These are phyloP conservation scores for Agrochola lota DNA, from an alignment of 2,888 invertebrate genomes.

Conservation along the genomic window DNA sequence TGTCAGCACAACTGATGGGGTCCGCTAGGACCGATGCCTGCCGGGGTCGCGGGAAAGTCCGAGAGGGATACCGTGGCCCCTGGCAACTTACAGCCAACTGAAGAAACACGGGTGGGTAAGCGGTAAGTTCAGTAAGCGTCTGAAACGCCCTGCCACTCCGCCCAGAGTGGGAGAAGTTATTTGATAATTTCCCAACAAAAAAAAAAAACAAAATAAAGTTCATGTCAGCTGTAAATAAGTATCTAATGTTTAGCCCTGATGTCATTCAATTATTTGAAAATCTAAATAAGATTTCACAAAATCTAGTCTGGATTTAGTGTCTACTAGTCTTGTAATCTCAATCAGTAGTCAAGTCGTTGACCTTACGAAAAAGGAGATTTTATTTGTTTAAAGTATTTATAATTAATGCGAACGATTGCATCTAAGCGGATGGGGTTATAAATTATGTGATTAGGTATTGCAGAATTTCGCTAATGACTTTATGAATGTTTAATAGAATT, in stretches of 20 bases:
- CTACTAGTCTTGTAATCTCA: conserved; percentile 22
- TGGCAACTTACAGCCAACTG: too few species aligned
- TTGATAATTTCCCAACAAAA: too few species aligned
- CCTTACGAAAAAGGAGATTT: conserved; percentile 20
- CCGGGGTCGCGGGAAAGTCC: too few species aligned
- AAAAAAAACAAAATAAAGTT: too few species aligned
- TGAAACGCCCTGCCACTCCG: too few species aligned
- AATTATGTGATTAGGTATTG: conserved; percentile 38
- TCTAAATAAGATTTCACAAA: conserved; percentile 14
- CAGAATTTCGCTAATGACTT: conserved; percentile 30
- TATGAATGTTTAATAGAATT: conserved; percentile 14
- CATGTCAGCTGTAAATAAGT: neutral
- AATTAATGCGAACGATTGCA: conserved; percentile 60
- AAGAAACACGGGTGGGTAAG: too few species aligned
- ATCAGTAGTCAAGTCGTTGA: conserved; percentile 45
- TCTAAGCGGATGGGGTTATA: conserved; percentile 52
- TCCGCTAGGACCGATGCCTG: too few species aligned
- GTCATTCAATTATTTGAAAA: neutral
- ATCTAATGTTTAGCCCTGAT: neutral
- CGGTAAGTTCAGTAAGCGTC: too few species aligned
- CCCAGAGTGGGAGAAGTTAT: too few species aligned
- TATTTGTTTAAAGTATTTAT: conserved; percentile 55
- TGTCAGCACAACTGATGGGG: too few species aligned
- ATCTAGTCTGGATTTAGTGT: conserved; percentile 16
- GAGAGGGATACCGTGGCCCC: too few species aligned